Percentiles rank a stretch among this genome's conserved stretches.
These are phyloP conservation scores for Rhagophthalmus giganteus DNA, from an alignment of 2,888 invertebrate species.

Conservation along the genomic window DNA sequence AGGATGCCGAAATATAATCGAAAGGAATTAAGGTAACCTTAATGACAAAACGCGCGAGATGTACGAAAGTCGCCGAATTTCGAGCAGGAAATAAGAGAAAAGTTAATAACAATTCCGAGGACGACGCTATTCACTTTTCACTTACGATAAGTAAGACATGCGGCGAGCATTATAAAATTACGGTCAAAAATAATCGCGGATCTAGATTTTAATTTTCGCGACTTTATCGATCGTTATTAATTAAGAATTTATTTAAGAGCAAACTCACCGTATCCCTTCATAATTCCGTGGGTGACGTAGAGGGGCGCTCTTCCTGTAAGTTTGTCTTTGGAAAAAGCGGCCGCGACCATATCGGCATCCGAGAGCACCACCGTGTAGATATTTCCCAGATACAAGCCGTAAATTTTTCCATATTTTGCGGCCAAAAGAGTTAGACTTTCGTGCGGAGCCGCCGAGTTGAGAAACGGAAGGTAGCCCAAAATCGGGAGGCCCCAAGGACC, in stretches of 20 bases:
- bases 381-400: slow-evolving; percentile 72
- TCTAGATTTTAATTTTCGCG: background rate
- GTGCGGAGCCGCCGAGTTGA: slow-evolving; percentile 72
- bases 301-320: slow-evolving; percentile 80
- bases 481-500: slow-evolving; percentile 80
- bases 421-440: slow-evolving; percentile 68
- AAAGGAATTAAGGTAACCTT: slow-evolving; percentile 25
- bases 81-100: no score
- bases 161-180: no score
- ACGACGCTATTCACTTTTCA: no score
- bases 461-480: slow-evolving; percentile 76
- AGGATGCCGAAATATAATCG: slow-evolving; percentile 14
- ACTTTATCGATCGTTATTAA: background rate
- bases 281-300: slow-evolving; percentile 82
- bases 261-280: slow-evolving; percentile 81
- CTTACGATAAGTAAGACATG: no score
- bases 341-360: slow-evolving; percentile 72
- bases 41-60: no score
- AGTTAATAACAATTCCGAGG: no score
- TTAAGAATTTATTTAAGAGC: background rate
- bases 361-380: slow-evolving; percentile 77
- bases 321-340: slow-evolving; percentile 71
- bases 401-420: slow-evolving; percentile 73
- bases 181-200: background rate
- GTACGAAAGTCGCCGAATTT: background rate